Conservation (phyloP, 2,113 vertebrate genomes). For the Heterochromis multidens region DNA sequence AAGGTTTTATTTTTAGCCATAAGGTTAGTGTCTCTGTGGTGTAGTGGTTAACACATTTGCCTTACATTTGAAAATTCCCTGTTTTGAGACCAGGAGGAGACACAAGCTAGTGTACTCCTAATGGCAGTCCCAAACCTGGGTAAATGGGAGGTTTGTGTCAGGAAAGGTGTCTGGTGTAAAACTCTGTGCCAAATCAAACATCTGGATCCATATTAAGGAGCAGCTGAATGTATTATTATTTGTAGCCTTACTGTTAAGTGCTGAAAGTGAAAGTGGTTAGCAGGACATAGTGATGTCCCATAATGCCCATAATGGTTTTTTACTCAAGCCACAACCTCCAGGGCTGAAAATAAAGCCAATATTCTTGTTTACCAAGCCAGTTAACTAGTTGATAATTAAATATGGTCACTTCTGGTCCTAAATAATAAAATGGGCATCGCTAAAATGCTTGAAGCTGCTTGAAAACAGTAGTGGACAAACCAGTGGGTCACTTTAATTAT, state of each 20-base stretch:
- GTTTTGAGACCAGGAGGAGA: too few relatives aligned
- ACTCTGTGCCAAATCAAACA: neutral
- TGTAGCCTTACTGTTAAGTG: neutral
- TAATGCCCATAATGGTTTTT: neutral
- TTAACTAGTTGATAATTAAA: neutral
- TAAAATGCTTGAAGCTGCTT: neutral
- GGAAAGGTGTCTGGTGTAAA: too few relatives aligned
- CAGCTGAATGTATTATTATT: neutral
- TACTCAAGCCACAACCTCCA: neutral
- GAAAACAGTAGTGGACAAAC: neutral
- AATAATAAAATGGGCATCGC: neutral
- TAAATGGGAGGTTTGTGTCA: too few relatives aligned
- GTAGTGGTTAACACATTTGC: too few relatives aligned
- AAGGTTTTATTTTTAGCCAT: too few relatives aligned
- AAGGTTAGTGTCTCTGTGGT: too few relatives aligned
- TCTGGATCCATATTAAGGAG: neutral
- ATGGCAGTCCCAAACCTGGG: too few relatives aligned
- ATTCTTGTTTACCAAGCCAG: neutral
- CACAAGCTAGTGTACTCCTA: too few relatives aligned
- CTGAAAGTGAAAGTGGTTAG: neutral
- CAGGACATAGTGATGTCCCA: neutral
- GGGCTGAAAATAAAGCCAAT: rapidly evolving
- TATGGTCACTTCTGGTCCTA: neutral
- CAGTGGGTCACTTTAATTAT: neutral
- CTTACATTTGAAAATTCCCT: too few relatives aligned